Evolutionary conservation across 2,888 invertebrate genomes (phyloP).

Genomic region (Lepidochitona cinerea): DNA sequence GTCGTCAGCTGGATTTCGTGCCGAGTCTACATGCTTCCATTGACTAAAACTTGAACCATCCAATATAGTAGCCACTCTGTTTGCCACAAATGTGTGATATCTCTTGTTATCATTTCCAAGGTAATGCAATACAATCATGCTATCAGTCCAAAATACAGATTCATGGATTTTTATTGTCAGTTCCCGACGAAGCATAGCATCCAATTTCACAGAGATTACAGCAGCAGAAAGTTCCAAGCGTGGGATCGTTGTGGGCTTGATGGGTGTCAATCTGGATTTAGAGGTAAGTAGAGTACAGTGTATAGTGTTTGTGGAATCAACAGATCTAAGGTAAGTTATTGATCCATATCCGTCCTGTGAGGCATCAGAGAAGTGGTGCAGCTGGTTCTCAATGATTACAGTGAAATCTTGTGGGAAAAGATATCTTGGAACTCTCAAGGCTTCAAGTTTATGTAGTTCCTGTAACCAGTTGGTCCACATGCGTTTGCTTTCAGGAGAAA

Average conservation of each 20-base stretch:
- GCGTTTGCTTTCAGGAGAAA: background rate
- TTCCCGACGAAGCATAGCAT: slow-evolving; percentile 2
- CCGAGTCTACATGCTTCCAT: background rate
- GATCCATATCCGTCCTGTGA: background rate
- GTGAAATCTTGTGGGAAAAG: background rate
- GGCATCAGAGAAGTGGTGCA: slow-evolving; percentile 8
- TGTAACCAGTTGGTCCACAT: background rate
- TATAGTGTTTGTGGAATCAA: background rate
- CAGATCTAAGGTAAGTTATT: background rate
- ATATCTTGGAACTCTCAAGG: background rate
- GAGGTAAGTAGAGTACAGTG: slow-evolving; percentile 3
- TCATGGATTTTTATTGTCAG: background rate
- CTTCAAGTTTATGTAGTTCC: background rate
- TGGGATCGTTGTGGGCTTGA: slow-evolving; percentile 22
- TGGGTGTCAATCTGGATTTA: slow-evolving; percentile 17
- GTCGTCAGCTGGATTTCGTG: background rate
- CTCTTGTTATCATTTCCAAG: slow-evolving; percentile 18
- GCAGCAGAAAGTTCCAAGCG: slow-evolving; percentile 24
- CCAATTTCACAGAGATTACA: slow-evolving; percentile 10
- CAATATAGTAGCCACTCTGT: background rate
- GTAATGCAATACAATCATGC: slow-evolving; percentile 22
- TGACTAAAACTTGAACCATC: background rate
- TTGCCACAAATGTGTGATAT: slow-evolving; percentile 27
- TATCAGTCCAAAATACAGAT: slow-evolving; percentile 24
- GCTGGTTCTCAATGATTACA: background rate